A percentile compares a stretch with the other conserved stretches of the same genome.
These are phyloP conservation scores for Cylas formicarius DNA, from an alignment of 1,140 invertebrate species.

Conservation along the genomic window DNA sequence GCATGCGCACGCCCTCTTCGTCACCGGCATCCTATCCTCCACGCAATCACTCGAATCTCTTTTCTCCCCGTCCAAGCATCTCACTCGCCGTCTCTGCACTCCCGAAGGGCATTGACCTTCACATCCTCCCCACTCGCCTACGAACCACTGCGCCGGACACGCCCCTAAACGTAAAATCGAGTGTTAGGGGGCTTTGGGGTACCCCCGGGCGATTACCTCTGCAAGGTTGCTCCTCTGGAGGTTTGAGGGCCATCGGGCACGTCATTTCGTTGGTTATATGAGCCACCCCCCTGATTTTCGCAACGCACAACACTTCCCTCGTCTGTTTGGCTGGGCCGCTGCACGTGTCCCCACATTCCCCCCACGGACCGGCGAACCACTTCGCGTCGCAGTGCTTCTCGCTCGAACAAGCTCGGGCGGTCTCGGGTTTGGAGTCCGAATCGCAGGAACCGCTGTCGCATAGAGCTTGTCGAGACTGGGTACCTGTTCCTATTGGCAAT, in stretches of 20 bases:
- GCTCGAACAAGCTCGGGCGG: conserved; percentile 53
- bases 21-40: conserved; percentile 29
- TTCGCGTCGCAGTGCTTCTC: conserved; percentile 55
- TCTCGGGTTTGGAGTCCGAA: conserved; percentile 47
- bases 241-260: conserved; percentile 33
- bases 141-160: conserved; percentile 53
- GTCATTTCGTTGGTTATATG: conserved; percentile 38
- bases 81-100: conserved; percentile 52
- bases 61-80: conserved; percentile 49
- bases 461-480: conserved; percentile 48
- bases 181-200: background rate
- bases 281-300: conserved; percentile 35
- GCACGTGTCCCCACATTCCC: conserved; percentile 45
- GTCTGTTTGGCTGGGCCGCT: conserved; percentile 29
- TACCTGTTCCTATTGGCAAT: conserved; percentile 42
- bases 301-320: conserved; percentile 48
- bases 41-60: conserved; percentile 29
- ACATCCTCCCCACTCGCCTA: conserved; percentile 55
- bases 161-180: conserved; percentile 23
- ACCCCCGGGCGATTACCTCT: conserved; percentile 32
- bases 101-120: conserved; percentile 52
- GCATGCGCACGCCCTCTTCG: conserved; percentile 35
- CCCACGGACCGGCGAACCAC: conserved; percentile 66
- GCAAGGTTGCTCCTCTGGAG: conserved; percentile 41
- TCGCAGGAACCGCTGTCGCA: conserved; percentile 48